Percentiles rank a stretch among this genome's conserved stretches.
phyloP scores from a whole-genome alignment of 1,140 invertebrate genomes.

The Proctacanthus coquilletti region DNA sequence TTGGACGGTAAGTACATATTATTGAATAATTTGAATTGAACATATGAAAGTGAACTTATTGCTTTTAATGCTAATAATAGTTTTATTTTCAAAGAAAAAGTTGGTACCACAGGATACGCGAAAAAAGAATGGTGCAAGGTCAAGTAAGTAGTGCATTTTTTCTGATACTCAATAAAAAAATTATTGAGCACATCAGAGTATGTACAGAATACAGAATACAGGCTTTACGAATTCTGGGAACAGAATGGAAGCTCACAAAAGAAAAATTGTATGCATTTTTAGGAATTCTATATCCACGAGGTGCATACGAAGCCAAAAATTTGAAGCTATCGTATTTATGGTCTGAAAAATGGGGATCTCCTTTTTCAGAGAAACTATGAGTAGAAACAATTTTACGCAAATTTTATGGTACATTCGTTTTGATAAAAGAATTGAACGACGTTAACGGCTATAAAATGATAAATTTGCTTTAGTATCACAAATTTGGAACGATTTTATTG shows the following conservation, averaged over 20 bases:
- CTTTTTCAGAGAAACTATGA: neutral
- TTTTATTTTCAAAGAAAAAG: constrained; percentile 1
- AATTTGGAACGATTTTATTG: constrained; percentile 22
- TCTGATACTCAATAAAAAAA: neutral
- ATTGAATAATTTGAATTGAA: no score
- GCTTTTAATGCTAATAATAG: no score
- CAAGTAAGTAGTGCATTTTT: neutral
- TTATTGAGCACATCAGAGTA: neutral
- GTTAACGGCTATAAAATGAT: constrained; percentile 15
- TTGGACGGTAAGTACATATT: no score
- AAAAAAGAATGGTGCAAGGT: no score
- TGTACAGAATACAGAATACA: neutral
- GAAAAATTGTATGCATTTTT: neutral
- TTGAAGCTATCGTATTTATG: neutral
- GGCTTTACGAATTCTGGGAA: neutral
- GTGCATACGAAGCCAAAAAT: neutral
- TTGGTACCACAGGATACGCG: neutral
- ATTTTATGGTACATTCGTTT: constrained; percentile 11
- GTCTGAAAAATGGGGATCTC: neutral
- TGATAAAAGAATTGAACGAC: constrained; percentile 15
- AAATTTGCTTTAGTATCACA: constrained; percentile 23
- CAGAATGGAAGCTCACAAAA: neutral
- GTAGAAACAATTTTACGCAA: neutral
- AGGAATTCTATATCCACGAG: neutral
- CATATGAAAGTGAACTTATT: no score